Evolutionary conservation across 2,888 invertebrate genomes (phyloP), one percentile per base, ranked within the genome.

Genomic region (Dasysyrphus tricinctus): DNA sequence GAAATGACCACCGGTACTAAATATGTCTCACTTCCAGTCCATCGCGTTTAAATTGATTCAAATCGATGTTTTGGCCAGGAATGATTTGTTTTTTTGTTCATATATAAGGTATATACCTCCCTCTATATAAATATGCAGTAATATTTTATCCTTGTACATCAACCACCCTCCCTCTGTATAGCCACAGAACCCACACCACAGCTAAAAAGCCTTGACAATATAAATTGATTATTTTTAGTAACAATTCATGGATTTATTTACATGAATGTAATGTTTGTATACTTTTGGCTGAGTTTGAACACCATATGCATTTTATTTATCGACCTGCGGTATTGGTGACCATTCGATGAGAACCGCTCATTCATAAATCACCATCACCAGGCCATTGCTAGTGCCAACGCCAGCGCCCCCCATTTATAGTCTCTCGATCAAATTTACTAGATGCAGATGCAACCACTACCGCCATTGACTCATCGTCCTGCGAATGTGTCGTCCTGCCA

Each of bases 211-310:
- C 42, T 49, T 49, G 61, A 65, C 80, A 80, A 70, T 78, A 74
- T 51, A 73, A 86, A 86, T 86, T 86, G 82, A 86, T 86, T 86
- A 82, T 82, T 86, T 86, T 82, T 86, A 86, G 78, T 81, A 82
- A 56, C 78, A 73, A 82, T 86, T 82, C 82, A 63, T 82, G 82
- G 82, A 86, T 82, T 86, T 86, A 86, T 86, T 82, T 78, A 86
- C 78, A 86, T 61, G 74, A 73, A 75, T 75, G 72, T 81, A 49
- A 39, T 69, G 69, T 69, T 49, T 67, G 54, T 85, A 73, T 49
- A 56, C 67, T 75, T 75, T 78, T 65, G 82, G 59, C 75, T 70
- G 78, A 72, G 67, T 24, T 77, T 84, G 80, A 84, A 84, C 12
- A 85, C 3, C 54, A 47, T 4, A 56, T 59, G 59, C 57, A 86